phyloP scores from a whole-genome alignment of 2,888 invertebrate genomes.

The Caradrina clavipalpis region DNA sequence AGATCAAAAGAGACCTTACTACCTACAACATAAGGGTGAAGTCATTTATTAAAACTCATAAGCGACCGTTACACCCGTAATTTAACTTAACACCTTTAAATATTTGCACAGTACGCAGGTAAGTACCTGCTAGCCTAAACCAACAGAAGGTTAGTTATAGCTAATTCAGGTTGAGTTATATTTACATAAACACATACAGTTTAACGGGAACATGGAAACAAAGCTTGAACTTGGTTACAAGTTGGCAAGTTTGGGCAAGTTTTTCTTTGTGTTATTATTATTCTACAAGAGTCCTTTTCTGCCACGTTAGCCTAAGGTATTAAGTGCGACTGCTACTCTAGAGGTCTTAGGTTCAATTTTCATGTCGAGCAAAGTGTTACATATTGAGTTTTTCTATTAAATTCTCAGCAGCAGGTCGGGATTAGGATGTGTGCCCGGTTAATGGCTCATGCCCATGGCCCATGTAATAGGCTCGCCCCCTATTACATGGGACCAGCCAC shows the following conservation, averaged over 20 bases:
- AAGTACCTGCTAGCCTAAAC: constrained; percentile 43
- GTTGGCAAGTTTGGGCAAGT: constrained; percentile 22
- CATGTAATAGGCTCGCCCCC: too few relatives aligned
- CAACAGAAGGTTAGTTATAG: constrained; percentile 31
- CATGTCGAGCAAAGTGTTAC: too few relatives aligned
- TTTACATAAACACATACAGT: constrained; percentile 35
- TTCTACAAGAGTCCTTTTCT: not conserved
- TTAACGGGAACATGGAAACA: constrained; percentile 27
- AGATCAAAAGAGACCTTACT: too few relatives aligned
- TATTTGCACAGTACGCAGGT: constrained; percentile 36
- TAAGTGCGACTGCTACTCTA: too few relatives aligned
- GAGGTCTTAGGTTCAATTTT: too few relatives aligned
- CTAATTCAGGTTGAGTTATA: constrained; percentile 40
- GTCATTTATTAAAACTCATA: constrained; percentile 20
- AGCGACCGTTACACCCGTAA: not conserved
- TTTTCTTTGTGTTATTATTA: constrained; percentile 13
- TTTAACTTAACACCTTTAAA: constrained; percentile 34
- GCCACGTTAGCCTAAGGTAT: too few relatives aligned
- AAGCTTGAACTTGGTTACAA: constrained; percentile 30
- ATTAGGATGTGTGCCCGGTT: too few relatives aligned
- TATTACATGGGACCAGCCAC: too few relatives aligned
- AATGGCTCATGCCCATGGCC: too few relatives aligned
- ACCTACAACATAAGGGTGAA: not conserved
- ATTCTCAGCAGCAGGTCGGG: too few relatives aligned
- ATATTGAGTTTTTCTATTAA: too few relatives aligned